These are phyloP conservation scores for Marronus borbonicus DNA, from an alignment of 2,888 invertebrate genomes.

Conservation along the genomic window DNA sequence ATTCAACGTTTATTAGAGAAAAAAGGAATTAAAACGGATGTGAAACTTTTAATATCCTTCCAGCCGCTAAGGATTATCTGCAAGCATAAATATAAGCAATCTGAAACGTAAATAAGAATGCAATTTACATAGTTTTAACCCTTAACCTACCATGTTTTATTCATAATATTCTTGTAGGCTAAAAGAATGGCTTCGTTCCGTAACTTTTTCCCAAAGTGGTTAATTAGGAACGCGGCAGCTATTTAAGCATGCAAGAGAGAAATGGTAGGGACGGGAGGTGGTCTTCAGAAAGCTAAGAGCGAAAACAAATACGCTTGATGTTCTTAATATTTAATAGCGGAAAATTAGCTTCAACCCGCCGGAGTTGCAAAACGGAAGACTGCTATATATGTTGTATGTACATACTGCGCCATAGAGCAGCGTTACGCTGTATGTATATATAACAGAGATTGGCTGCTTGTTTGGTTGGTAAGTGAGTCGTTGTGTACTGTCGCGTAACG, in stretches of 20 bases:
- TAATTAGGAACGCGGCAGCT: background rate
- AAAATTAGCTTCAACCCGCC: constrained; percentile 3
- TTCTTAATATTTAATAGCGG: constrained; percentile 13
- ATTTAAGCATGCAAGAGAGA: background rate
- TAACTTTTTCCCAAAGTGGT: background rate
- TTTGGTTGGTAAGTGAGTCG: no score
- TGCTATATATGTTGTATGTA: no score
- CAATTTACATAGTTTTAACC: constrained; percentile 19
- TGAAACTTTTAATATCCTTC: no score
- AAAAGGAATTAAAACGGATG: no score
- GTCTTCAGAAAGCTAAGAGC: background rate
- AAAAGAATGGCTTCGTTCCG: background rate
- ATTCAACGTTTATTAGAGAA: no score
- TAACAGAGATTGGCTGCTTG: no score
- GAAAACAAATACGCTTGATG: constrained; percentile 1
- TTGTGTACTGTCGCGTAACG: no score
- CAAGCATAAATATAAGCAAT: constrained; percentile 14
- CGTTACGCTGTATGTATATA: no score
- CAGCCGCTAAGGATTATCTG: no score
- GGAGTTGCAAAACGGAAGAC: background rate
- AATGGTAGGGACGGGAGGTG: background rate
- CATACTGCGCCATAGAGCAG: no score
- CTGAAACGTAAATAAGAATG: background rate
- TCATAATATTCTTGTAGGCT: background rate
- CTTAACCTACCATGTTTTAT: constrained; percentile 1